phyloP scores from a whole-genome alignment of 2,113 vertebrate species.

The Tinamus guttatus region DNA sequence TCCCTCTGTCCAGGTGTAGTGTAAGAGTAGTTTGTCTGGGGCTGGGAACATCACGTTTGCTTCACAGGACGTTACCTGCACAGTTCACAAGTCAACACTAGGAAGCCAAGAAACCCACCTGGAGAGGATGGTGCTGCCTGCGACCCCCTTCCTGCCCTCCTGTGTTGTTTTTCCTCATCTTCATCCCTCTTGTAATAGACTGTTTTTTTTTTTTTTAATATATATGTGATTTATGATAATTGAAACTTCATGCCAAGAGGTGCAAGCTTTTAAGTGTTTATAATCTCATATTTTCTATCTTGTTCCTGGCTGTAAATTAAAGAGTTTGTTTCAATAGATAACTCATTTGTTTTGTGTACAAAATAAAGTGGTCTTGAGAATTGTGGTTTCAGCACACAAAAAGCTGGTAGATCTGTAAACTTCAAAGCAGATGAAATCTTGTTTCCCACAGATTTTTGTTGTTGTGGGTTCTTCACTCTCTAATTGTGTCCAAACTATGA shows the following conservation, averaged over 20 bases:
- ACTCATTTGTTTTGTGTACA: not conserved
- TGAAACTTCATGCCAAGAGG: not conserved
- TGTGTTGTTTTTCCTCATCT: fast-evolving
- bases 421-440: not conserved
- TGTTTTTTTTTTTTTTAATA: not conserved
- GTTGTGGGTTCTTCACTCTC: not conserved
- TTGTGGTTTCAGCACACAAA: not conserved
- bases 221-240: not conserved
- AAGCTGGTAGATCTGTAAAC: not conserved
- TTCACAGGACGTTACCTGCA: not conserved
- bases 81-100: not conserved
- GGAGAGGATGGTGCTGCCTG: not conserved
- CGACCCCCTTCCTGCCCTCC: not conserved
- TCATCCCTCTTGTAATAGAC: not conserved
- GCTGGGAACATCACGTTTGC: not conserved
- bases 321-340: not conserved
- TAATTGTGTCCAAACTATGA: fast-evolving
- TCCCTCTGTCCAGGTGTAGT: not conserved
- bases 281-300: not conserved
- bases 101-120: not conserved
- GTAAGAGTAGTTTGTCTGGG: not conserved
- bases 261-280: not conserved
- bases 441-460: not conserved
- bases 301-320: not conserved
- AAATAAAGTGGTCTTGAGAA: not conserved